These are phyloP conservation scores for Cylloceria caligata DNA, from an alignment of 2,888 invertebrate species.

Conservation along the genomic window DNA sequence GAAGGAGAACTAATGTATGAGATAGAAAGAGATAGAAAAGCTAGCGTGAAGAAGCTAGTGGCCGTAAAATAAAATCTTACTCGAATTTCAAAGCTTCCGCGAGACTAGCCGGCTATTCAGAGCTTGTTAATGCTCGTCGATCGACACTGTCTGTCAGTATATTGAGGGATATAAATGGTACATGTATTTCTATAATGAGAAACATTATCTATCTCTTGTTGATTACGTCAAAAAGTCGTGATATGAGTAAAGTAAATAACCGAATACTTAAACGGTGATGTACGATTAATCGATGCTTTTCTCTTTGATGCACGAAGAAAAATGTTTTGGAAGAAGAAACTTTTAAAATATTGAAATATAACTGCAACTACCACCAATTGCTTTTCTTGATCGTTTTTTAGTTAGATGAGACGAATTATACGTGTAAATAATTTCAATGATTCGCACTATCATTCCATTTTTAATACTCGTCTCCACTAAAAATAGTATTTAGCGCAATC, in stretches of 20 bases:
- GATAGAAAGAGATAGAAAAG: slow-evolving; percentile 8
- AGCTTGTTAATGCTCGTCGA: slow-evolving; percentile 42
- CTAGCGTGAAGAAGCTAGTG: too few relatives aligned
- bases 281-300: too few relatives aligned
- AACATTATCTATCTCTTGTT: slow-evolving; percentile 26
- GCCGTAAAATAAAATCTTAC: slow-evolving; percentile 68
- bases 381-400: too few relatives aligned
- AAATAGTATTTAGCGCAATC: too few relatives aligned
- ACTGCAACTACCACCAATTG: too few relatives aligned
- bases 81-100: slow-evolving; percentile 71
- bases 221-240: slow-evolving; percentile 32
- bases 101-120: slow-evolving; percentile 14
- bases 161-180: neutral
- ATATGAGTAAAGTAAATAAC: neutral
- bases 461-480: too few relatives aligned
- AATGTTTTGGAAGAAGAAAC: too few relatives aligned
- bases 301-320: too few relatives aligned
- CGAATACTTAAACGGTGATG: neutral
- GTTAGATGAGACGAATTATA: too few relatives aligned
- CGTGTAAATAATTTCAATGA: too few relatives aligned
- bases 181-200: slow-evolving; percentile 28
- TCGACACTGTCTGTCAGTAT: slow-evolving; percentile 25
- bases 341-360: too few relatives aligned
- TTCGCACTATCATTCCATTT: too few relatives aligned
- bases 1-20: slow-evolving; percentile 27